Conservation (phyloP, 2,113 vertebrate genomes). For the Salminus brasiliensis region DNA sequence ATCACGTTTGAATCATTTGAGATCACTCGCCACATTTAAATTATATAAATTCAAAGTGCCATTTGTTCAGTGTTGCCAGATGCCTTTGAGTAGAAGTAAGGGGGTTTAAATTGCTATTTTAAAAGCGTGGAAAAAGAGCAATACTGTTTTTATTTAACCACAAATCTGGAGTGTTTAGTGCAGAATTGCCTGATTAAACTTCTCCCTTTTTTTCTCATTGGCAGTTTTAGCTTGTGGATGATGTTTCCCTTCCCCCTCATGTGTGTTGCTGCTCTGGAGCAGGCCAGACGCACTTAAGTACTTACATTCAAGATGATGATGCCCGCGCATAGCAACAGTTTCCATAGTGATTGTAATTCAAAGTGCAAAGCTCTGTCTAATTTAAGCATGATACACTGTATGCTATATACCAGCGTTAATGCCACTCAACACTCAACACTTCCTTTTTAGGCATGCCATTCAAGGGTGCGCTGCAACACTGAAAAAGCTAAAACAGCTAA, state of each 20-base stretch:
- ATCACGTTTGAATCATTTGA: no score
- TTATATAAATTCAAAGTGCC: no score
- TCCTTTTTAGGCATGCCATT: constrained; percentile 1
- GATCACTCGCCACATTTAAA: no score
- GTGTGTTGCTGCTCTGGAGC: neutral
- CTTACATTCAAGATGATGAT: constrained; percentile 24
- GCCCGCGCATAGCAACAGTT: constrained; percentile 34
- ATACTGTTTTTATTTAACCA: neutral
- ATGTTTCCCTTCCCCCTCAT: neutral
- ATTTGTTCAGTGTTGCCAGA: no score
- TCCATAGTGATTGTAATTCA: constrained; percentile 46
- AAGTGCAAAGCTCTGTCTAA: constrained; percentile 25
- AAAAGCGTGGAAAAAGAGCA: neutral
- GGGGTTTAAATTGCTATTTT: neutral
- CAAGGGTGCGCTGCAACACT: constrained; percentile 1
- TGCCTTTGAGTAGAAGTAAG: neutral
- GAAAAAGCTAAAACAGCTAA: constrained; percentile 14
- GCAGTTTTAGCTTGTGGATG: neutral
- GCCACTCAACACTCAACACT: neutral
- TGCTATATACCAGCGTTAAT: constrained; percentile 11
- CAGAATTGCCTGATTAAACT: neutral
- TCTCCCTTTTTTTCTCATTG: neutral
- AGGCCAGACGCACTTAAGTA: neutral
- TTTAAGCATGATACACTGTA: constrained; percentile 28
- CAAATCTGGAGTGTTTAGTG: neutral